Base-by-base conservation (phyloP, 2,888 invertebrate genomes). In the Chrysotoxum bicinctum region DNA sequence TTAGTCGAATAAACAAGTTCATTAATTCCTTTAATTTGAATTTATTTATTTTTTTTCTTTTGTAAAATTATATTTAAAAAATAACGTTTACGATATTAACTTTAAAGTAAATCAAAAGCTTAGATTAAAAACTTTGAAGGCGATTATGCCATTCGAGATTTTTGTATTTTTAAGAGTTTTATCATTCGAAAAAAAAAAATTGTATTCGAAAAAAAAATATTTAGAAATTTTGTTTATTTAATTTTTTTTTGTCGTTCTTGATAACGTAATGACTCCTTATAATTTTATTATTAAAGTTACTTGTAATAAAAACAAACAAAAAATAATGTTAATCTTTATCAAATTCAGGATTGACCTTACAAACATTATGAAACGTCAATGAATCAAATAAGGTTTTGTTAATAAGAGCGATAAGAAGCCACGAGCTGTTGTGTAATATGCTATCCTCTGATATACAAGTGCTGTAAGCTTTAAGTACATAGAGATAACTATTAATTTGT, bases 361-460 rank as follows among this genome's bases (percentile, higher is more conserved):
- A 74, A 74, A 68, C 43, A 79, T 40, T 68, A 60, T 60, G 23
- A 52, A 68, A 68, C 73, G 73, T 79, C 68, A 79, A 54, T 54
- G 30, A 79, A 60, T 74, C 35, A 50, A 73, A 40, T 58, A 43
- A 72, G 68, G 43, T 66, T 56, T 79, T 58, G 58, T 40, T 73
- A 37, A 21, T 40, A 37, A 48, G 10, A 58, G 14, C 16, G 79
- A 73, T 79, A 79, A 79, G 68, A 52, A 73, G 66, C 48, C 30
- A 60, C 52, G 64, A 43, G 30, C 30, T 52, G 52, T 52, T 30
- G n/a, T 26, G 7, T 78, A 73, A 73, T 40, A n/a, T 52, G 7
- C 72, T 79, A 73, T 40, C 50, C 43, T 66, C 66, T 50, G 66
- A 58, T 72, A 26, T 26, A 30, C 10, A 54, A 26, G 3, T 16